phyloP scores from a whole-genome alignment of 2,797 vertebrate species.

The Chaunax sp. region DNA sequence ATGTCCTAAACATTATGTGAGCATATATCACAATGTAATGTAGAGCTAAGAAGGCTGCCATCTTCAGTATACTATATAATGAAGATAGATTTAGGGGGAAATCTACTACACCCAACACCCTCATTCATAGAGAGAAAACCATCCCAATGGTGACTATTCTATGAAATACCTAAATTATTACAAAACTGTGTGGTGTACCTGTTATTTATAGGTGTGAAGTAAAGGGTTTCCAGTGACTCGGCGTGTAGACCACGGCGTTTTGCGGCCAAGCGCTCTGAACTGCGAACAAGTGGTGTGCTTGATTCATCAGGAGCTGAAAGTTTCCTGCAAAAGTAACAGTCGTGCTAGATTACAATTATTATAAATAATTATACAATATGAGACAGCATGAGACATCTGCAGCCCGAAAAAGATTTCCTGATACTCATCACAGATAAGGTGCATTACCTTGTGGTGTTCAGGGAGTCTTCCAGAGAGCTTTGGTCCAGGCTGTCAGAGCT shows the following conservation, averaged over 20 bases:
- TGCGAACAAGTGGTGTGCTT: constrained; percentile 79
- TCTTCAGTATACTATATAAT: neutral
- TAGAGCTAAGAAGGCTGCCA: neutral
- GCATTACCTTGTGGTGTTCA: constrained; percentile 84
- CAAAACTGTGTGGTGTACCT: constrained; percentile 37
- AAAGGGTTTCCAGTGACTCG: constrained; percentile 91
- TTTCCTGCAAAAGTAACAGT: constrained; percentile 69
- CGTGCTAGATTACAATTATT: neutral
- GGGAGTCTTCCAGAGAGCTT: constrained; percentile 83
- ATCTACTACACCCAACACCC: too few species aligned
- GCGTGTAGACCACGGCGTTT: constrained; percentile 75
- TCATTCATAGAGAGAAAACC: too few species aligned
- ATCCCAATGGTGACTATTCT: neutral
- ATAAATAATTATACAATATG: too few species aligned
- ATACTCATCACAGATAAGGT: neutral
- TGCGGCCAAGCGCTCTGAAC: constrained; percentile 81
- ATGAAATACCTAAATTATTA: neutral
- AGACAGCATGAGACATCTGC: too few species aligned
- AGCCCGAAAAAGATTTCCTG: neutral
- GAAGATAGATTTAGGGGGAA: too few species aligned
- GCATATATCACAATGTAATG: neutral
- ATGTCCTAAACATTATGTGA: too few species aligned
- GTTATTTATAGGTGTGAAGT: constrained; percentile 89
- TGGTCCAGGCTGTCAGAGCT: constrained; percentile 90
- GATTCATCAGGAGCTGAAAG: constrained; percentile 67